A percentile compares a stretch with the other conserved stretches of the same genome.
These are phyloP conservation scores for Xestia rhomboidea DNA, from an alignment of 2,888 invertebrate species.

Conservation along the genomic window DNA sequence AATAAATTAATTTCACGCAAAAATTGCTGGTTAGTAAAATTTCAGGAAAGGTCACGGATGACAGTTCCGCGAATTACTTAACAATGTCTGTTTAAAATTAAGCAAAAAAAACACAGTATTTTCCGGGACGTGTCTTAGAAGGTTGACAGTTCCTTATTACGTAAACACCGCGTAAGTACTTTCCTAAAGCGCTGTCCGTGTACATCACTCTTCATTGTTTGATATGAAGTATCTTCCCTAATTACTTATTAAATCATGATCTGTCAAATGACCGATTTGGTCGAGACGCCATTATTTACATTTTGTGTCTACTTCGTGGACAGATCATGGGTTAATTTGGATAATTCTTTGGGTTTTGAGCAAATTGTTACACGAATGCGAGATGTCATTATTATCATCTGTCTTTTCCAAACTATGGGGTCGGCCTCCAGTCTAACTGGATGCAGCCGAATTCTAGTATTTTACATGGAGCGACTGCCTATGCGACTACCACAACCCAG, in stretches of 20 bases:
- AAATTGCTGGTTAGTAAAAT: conserved; percentile 12
- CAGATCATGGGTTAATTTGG: too few relatives aligned
- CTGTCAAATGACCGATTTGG: too few relatives aligned
- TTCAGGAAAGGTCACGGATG: not conserved
- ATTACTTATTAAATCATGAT: not conserved
- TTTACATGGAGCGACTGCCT: not conserved
- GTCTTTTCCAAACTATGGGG: not conserved
- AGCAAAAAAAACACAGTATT: not conserved
- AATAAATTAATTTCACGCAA: conserved; percentile 28
- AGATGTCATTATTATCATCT: not conserved
- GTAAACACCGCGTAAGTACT: not conserved
- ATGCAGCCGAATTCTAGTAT: too few relatives aligned
- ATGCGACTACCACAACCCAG: not conserved
- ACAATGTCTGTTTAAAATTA: not conserved
- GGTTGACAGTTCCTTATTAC: not conserved
- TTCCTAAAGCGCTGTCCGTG: not conserved
- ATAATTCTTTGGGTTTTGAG: not conserved
- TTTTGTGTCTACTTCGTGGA: too few relatives aligned
- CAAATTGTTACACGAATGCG: not conserved
- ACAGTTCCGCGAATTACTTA: not conserved
- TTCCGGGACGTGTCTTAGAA: not conserved
- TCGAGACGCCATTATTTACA: too few relatives aligned
- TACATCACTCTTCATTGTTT: not conserved
- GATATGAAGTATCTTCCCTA: too few relatives aligned
- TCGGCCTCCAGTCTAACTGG: not conserved